phyloP scores from a whole-genome alignment of 1,140 invertebrate genomes.

The Drosophila pectinifera region DNA sequence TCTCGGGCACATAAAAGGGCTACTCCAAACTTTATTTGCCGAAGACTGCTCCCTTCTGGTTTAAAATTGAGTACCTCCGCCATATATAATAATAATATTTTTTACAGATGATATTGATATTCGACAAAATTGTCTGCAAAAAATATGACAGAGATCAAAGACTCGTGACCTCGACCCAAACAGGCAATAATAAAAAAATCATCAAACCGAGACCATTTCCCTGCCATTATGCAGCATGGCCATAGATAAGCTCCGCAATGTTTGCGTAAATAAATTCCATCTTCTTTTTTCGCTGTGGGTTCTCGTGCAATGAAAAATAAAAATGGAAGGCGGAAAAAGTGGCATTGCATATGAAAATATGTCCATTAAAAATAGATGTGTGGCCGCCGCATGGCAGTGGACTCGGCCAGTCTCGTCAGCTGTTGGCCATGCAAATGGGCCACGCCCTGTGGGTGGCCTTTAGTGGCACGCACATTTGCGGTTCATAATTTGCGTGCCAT shows the following conservation, averaged over 20 bases:
- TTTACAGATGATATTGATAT: slow-evolving; percentile 17
- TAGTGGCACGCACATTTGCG: slow-evolving; percentile 75
- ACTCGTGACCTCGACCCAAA: slow-evolving; percentile 34
- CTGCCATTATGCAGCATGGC: slow-evolving; percentile 42
- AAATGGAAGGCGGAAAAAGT: slow-evolving; percentile 28
- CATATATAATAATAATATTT: no score
- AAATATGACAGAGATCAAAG: slow-evolving; percentile 29
- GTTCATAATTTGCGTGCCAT: slow-evolving; percentile 80
- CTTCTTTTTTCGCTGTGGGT: slow-evolving; percentile 14
- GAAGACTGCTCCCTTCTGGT: no score
- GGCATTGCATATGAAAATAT: slow-evolving; percentile 59
- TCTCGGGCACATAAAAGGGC: no score
- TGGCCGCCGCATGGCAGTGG: slow-evolving; percentile 50
- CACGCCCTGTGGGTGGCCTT: slow-evolving; percentile 12
- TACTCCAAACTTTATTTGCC: no score
- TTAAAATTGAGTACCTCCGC: no score
- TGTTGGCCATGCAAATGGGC: slow-evolving; percentile 50
- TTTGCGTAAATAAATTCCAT: slow-evolving; percentile 62
- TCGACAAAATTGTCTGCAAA: slow-evolving; percentile 1
- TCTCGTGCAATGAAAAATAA: slow-evolving; percentile 26
- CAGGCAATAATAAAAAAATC: slow-evolving; percentile 41
- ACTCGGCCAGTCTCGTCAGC: slow-evolving; percentile 36
- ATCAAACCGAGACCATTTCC: slow-evolving; percentile 46
- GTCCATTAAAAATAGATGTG: slow-evolving; percentile 80
- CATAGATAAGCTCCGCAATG: slow-evolving; percentile 62